These are phyloP conservation scores for Caenorhabditis briggsae DNA, from an alignment of 1,140 invertebrate species.

Conservation along the genomic window DNA sequence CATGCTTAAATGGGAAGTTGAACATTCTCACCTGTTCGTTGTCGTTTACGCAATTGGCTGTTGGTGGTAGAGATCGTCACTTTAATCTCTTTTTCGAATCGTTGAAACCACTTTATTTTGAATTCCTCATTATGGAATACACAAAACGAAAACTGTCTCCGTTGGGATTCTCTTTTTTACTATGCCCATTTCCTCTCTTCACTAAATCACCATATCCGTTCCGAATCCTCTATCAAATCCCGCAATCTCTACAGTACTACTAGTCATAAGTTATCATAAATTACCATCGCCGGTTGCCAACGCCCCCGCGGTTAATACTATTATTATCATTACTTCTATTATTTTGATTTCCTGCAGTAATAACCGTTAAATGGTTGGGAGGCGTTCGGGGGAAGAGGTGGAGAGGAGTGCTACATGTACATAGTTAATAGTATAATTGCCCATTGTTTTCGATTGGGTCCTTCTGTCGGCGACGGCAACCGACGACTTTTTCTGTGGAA, in stretches of 20 bases:
- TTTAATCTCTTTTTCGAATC: constrained; percentile 47
- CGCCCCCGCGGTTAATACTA: constrained; percentile 10
- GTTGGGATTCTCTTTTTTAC: not conserved
- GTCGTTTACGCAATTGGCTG: constrained; percentile 28
- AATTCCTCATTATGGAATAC: too few relatives aligned
- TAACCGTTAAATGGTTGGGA: constrained; percentile 39
- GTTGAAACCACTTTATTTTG: not conserved
- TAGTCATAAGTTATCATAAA: constrained; percentile 51
- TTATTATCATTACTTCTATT: constrained; percentile 52
- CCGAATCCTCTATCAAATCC: constrained; percentile 27
- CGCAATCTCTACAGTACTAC: constrained; percentile 44
- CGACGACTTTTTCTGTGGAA: not conserved
- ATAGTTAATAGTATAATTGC: constrained; percentile 55
- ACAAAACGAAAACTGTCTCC: too few relatives aligned
- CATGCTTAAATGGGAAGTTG: constrained; percentile 52
- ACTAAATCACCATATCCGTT: constrained; percentile 49
- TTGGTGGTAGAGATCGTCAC: not conserved
- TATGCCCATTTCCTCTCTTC: not conserved
- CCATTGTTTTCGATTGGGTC: constrained; percentile 54
- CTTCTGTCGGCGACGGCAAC: constrained; percentile 28
- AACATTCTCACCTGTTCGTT: constrained; percentile 53
- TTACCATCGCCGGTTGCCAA: constrained; percentile 50
- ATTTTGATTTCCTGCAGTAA: constrained; percentile 46
- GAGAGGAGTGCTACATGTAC: constrained; percentile 46
- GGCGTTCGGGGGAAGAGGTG: not conserved